Percentiles rank a stretch among this genome's conserved stretches.
phyloP scores from a whole-genome alignment of 2,888 invertebrate species.

The Diploptera punctata region DNA sequence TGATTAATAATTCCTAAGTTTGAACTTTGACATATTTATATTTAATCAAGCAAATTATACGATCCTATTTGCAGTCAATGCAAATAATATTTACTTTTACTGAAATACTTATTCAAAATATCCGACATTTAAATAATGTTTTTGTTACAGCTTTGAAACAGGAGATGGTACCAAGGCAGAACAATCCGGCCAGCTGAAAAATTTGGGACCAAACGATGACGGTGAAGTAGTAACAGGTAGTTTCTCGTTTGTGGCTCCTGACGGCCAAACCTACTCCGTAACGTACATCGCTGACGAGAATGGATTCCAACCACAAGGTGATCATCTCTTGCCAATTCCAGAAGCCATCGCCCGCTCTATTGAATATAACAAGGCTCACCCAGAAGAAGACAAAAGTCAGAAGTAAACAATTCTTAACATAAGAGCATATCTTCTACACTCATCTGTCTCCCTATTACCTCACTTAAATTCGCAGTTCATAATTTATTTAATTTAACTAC shows the following conservation, averaged over 20 bases:
- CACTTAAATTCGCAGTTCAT: too few species aligned
- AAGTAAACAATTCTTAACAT: too few species aligned
- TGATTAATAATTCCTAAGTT: too few species aligned
- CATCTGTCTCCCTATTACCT: too few species aligned
- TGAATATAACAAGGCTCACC: slow-evolving; percentile 54
- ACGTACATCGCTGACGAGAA: slow-evolving; percentile 43
- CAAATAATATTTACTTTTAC: too few species aligned
- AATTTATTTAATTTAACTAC: too few species aligned
- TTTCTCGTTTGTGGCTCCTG: slow-evolving; percentile 39
- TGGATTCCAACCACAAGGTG: slow-evolving; percentile 43
- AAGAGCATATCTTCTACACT: too few species aligned
- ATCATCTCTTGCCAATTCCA: slow-evolving; percentile 33
- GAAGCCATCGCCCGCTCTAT: slow-evolving; percentile 32
- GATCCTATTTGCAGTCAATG: too few species aligned
- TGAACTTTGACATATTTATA: too few species aligned
- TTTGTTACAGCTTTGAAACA: slow-evolving; percentile 61
- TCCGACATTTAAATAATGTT: slow-evolving; percentile 23
- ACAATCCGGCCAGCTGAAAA: slow-evolving; percentile 63
- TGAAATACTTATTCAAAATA: too few species aligned
- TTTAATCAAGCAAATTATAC: too few species aligned
- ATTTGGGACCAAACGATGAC: slow-evolving; percentile 61
- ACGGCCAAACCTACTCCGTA: slow-evolving; percentile 54
- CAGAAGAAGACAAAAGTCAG: slow-evolving; percentile 42
- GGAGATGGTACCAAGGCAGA: slow-evolving; percentile 68
- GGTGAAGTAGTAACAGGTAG: slow-evolving; percentile 49